phyloP scores from a whole-genome alignment of 2,113 vertebrate species.

The Plecotus auritus region DNA sequence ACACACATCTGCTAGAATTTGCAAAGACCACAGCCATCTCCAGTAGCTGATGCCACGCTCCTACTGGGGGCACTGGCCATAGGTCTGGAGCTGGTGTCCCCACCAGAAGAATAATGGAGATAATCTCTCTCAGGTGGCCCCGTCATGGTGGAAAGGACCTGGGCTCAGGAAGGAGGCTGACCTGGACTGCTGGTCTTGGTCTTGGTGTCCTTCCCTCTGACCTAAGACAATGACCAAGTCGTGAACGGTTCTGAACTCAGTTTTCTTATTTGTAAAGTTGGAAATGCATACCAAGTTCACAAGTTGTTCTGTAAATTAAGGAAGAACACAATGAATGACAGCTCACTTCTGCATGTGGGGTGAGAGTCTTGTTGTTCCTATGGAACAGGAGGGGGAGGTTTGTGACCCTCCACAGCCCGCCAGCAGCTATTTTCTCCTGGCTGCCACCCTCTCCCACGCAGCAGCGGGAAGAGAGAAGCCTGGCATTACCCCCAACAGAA shows the following conservation, averaged over 20 bases:
- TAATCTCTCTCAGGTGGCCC: neutral
- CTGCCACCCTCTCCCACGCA: neutral
- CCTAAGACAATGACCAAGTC: neutral
- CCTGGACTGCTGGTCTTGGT: neutral
- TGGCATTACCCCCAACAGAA: neutral
- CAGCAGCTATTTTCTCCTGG: slow-evolving; percentile 27
- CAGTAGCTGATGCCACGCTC: accelerated
- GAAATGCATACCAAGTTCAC: neutral
- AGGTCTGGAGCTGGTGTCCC: neutral
- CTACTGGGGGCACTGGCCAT: neutral
- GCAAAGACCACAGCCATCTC: neutral
- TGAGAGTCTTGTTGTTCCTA: neutral
- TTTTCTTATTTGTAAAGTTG: neutral
- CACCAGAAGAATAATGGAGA: neutral
- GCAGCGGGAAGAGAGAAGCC: neutral
- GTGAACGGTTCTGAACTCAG: neutral
- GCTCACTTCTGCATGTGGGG: neutral
- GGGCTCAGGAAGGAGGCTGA: neutral
- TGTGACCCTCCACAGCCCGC: neutral
- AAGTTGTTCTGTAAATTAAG: neutral
- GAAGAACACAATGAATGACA: neutral
- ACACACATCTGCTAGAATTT: neutral
- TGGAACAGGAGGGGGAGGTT: neutral
- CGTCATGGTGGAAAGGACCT: neutral
- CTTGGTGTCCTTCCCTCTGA: neutral